Evolutionary conservation across 2,113 vertebrate genomes (phyloP).

Genomic region (Plecotus auritus): DNA sequence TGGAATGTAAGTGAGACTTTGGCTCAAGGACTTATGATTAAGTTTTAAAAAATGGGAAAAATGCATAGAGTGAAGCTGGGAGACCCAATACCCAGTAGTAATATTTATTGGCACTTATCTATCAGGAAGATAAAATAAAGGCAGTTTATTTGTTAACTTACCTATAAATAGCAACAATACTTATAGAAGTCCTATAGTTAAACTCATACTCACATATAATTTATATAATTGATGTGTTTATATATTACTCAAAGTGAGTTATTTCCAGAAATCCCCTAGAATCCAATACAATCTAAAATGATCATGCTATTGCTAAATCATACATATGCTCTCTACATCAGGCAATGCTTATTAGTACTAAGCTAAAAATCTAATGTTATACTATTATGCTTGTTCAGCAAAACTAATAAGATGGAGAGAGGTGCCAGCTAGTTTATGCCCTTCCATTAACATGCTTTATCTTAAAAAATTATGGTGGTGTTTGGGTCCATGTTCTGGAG

Average conservation of each 20-base stretch:
- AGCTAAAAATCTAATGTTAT: background rate
- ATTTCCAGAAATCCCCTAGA: slow-evolving; percentile 16
- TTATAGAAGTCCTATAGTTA: background rate
- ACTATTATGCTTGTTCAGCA: slow-evolving; percentile 2
- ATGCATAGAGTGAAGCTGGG: background rate
- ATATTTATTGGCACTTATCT: background rate
- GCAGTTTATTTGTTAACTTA: slow-evolving; percentile 23
- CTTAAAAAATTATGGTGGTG: background rate
- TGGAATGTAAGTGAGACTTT: background rate
- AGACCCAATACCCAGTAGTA: background rate
- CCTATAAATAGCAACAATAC: background rate
- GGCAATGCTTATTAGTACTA: background rate
- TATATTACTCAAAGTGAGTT: slow-evolving; percentile 14
- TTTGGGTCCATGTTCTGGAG: background rate
- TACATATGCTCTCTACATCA: background rate
- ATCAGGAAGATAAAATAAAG: background rate
- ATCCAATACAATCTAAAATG: slow-evolving; percentile 9
- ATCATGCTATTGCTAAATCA: slow-evolving; percentile 16
- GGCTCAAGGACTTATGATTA: background rate
- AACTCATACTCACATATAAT: background rate
- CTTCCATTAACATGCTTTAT: background rate
- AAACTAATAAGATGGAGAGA: slow-evolving; percentile 25
- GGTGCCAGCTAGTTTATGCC: background rate
- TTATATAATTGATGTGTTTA: background rate
- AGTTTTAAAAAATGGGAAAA: background rate